These are phyloP conservation scores for Spodoptera frugiperda DNA, from an alignment of 1,140 invertebrate species.

Conservation along the genomic window DNA sequence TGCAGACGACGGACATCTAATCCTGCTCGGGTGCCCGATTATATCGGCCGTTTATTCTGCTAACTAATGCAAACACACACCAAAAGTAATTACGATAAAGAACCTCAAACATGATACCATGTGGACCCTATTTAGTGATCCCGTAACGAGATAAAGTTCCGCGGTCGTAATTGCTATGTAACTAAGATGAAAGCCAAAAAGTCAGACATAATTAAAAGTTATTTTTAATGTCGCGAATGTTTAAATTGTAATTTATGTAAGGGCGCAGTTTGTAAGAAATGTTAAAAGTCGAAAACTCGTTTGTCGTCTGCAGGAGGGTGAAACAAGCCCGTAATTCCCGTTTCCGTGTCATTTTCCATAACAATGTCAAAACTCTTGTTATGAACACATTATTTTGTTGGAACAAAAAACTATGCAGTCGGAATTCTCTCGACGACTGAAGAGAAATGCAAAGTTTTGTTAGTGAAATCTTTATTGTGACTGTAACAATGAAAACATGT, in stretches of 20 bases:
- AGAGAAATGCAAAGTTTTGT: conserved; percentile 33
- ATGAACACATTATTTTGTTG: conserved; percentile 52
- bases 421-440: conserved; percentile 9
- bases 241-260: conserved; percentile 69
- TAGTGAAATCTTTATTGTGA: conserved; percentile 30
- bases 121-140: conserved; percentile 9
- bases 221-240: conserved; percentile 59
- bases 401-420: conserved; percentile 43
- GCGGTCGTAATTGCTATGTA: conserved; percentile 15
- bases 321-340: conserved; percentile 66
- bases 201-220: conserved; percentile 48
- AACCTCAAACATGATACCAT: conserved; percentile 33
- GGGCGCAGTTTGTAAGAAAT: conserved; percentile 66
- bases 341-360: conserved; percentile 73
- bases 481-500: not conserved
- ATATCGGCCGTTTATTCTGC: conserved; percentile 56
- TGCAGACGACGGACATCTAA: conserved; percentile 56
- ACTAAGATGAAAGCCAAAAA: conserved; percentile 43
- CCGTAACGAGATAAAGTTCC: conserved; percentile 13
- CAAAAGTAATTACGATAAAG: conserved; percentile 53
- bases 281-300: conserved; percentile 70
- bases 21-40: conserved; percentile 52
- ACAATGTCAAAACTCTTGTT: conserved; percentile 67
- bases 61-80: conserved; percentile 57
- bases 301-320: conserved; percentile 62